Conservation (phyloP, 2,888 invertebrate species). For the Liodrosophila aerea region DNA sequence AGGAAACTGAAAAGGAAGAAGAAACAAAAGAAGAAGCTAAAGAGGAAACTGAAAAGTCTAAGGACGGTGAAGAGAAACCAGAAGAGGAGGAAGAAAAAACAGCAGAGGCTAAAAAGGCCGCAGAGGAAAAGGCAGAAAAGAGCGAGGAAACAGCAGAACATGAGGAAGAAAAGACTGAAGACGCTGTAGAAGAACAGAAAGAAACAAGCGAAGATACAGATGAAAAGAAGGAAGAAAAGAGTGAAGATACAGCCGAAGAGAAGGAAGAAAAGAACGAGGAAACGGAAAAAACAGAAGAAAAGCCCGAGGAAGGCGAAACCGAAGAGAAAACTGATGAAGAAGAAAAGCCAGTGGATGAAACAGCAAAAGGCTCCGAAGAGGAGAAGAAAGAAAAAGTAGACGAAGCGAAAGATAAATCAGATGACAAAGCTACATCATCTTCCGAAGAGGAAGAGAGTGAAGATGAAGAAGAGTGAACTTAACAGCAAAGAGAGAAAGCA, state of each 20-base stretch:
- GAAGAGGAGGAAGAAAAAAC: slow-evolving; percentile 1
- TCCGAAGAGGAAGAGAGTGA: slow-evolving; percentile 40
- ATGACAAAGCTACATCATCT: slow-evolving; percentile 5
- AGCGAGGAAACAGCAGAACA: slow-evolving; percentile 2
- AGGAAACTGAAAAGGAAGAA: background rate
- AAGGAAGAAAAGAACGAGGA: background rate
- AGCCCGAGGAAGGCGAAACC: slow-evolving; percentile 1
- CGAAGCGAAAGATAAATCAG: slow-evolving; percentile 4
- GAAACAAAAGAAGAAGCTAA: background rate
- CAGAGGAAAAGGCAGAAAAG: background rate
- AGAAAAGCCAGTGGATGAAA: slow-evolving; percentile 5
- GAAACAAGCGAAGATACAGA: slow-evolving; percentile 7
- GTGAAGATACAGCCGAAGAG: background rate
- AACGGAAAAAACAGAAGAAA: slow-evolving; percentile 5
- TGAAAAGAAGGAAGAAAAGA: slow-evolving; percentile 9
- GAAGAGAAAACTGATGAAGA: slow-evolving; percentile 6
- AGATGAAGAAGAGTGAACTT: slow-evolving; percentile 26
- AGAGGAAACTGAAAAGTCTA: slow-evolving; percentile 9
- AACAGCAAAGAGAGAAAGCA: slow-evolving; percentile 18
- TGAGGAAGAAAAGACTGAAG: slow-evolving; percentile 1
- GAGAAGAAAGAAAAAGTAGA: slow-evolving; percentile 5
- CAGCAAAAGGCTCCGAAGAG: slow-evolving; percentile 9
- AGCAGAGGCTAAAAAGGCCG: slow-evolving; percentile 1
- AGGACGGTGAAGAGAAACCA: background rate
- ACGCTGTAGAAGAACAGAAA: background rate